phyloP scores from a whole-genome alignment of 2,888 invertebrate genomes.

The Epirrhoe tristata region DNA sequence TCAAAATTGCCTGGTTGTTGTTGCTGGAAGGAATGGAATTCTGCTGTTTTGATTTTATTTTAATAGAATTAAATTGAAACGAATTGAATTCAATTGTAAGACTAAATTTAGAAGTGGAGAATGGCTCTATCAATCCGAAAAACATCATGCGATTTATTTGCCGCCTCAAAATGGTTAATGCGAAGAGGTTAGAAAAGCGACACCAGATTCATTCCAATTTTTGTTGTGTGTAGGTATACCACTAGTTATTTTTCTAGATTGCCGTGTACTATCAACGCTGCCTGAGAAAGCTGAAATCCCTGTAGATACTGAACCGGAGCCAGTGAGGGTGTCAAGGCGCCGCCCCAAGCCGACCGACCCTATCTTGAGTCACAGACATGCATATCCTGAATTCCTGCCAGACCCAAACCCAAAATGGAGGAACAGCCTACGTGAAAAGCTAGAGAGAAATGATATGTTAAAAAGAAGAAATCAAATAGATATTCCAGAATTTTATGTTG shows the following conservation, averaged over 20 bases:
- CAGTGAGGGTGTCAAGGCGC: conserved; percentile 50
- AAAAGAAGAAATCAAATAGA: conserved; percentile 91
- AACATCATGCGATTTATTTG: conserved; percentile 57
- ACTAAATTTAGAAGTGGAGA: conserved; percentile 12
- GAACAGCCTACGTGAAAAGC: conserved; percentile 92
- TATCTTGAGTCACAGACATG: conserved; percentile 86
- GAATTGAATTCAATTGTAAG: no score
- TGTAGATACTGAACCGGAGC: conserved; percentile 39
- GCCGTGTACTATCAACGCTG: conserved; percentile 63
- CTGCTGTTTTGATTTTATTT: not conserved
- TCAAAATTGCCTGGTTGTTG: no score
- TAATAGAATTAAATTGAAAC: conserved; percentile 3
- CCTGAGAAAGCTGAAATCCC: conserved; percentile 60
- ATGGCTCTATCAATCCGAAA: conserved; percentile 71
- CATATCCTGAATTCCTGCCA: conserved; percentile 97
- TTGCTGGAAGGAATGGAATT: no score
- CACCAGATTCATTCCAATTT: not conserved
- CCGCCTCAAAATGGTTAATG: conserved; percentile 67
- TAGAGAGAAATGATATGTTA: conserved; percentile 97
- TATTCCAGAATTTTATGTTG: conserved; percentile 99
- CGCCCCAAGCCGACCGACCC: conserved; percentile 56
- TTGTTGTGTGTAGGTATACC: not conserved
- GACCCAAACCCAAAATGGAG: conserved; percentile 92
- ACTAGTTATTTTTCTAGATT: conserved; percentile 54
- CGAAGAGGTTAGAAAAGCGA: conserved; percentile 69